Percentiles rank a stretch among this genome's conserved stretches.
Evolutionary conservation across 2,797 vertebrate species (phyloP).

Genomic region (Poeciliopsis presidionis): DNA sequence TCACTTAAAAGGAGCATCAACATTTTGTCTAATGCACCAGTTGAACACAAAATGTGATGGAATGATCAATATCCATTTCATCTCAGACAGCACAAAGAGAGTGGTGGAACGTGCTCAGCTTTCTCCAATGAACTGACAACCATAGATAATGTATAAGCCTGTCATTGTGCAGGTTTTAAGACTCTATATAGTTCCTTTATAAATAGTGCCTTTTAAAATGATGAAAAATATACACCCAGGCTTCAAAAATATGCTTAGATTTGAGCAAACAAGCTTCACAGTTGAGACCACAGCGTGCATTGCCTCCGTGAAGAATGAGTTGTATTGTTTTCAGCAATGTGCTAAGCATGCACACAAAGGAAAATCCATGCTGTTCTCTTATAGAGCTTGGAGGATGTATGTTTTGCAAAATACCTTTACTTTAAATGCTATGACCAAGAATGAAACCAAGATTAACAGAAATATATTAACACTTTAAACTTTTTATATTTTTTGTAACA

Average conservation of each 20-base stretch:
- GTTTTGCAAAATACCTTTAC: not conserved
- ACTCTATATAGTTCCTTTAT: not conserved
- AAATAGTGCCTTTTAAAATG: not conserved
- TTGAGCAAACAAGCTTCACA: not conserved
- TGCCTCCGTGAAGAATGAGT: not conserved
- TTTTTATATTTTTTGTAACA: not conserved
- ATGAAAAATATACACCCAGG: not conserved
- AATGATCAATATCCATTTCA: constrained; percentile 48
- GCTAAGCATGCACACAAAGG: not conserved
- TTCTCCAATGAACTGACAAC: constrained; percentile 14
- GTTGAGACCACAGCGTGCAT: not conserved
- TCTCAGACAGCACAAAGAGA: constrained; percentile 37
- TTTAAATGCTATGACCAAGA: not conserved
- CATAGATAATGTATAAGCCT: not conserved
- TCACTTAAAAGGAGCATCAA: constrained; percentile 30
- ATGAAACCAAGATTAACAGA: not conserved
- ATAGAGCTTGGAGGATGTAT: not conserved
- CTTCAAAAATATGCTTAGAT: not conserved
- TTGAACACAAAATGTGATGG: constrained; percentile 22
- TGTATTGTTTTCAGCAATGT: not conserved
- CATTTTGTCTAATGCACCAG: constrained; percentile 32
- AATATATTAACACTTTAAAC: not conserved
- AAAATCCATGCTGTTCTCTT: not conserved
- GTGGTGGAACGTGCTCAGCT: constrained; percentile 20
- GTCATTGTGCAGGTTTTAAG: not conserved